Evolutionary conservation across 1,140 invertebrate species (phyloP).

Genomic region (Philotrypesis tridentata): DNA sequence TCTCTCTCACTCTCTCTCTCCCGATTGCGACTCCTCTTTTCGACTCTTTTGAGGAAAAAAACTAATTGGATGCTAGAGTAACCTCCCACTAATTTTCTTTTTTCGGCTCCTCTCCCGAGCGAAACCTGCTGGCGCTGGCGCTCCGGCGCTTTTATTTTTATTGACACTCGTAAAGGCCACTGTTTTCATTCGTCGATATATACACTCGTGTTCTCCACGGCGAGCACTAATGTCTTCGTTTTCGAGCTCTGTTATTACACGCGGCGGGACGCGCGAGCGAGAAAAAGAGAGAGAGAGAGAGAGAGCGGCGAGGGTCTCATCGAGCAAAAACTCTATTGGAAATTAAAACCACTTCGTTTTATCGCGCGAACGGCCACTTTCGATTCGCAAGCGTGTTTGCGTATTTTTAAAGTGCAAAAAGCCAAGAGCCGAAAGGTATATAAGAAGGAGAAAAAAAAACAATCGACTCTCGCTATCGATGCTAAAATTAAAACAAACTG

Average conservation of each 20-base stretch:
- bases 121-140: no score
- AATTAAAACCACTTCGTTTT: background rate
- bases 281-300: no score
- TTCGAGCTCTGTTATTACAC: conserved; percentile 4
- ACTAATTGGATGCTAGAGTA: conserved; percentile 47
- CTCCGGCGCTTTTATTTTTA: conserved; percentile 40
- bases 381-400: background rate
- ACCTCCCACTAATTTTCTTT: conserved; percentile 50
- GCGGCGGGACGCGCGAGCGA: no score
- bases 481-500: background rate
- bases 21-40: conserved; percentile 27
- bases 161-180: conserved; percentile 40
- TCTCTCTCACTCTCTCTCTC: no score
- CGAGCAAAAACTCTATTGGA: background rate
- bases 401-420: background rate
- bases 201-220: no score
- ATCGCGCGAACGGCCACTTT: background rate
- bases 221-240: conserved; percentile 28
- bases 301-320: background rate
- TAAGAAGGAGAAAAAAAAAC: background rate
- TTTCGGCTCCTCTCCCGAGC: background rate
- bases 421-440: no score
- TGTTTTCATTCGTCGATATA: conserved; percentile 34
- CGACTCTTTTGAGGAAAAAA: conserved; percentile 44
- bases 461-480: background rate